A percentile compares a stretch with the other conserved stretches of the same genome.
Conservation (phyloP, 2,797 vertebrate genomes). For the Gobionotothen gibberifrons region DNA sequence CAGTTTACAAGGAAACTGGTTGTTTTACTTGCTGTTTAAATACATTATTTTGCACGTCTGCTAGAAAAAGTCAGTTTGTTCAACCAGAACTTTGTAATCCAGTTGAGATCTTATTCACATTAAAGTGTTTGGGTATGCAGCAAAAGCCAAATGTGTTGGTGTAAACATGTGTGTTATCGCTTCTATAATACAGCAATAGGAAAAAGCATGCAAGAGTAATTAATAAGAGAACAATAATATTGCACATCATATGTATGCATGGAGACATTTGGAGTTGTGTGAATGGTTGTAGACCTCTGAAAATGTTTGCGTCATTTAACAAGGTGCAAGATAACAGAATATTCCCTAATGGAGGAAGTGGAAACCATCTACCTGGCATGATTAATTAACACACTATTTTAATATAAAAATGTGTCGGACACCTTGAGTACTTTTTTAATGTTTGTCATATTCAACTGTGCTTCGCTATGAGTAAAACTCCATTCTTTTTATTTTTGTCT, state of each 20-base stretch:
- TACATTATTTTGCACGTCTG: not conserved
- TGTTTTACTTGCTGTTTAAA: not conserved
- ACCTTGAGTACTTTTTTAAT: not conserved
- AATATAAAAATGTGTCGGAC: not conserved
- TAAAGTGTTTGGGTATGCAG: not conserved
- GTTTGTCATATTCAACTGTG: constrained; percentile 8
- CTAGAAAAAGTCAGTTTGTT: not conserved
- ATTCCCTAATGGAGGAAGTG: not conserved
- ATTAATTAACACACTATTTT: not conserved
- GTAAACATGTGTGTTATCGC: not conserved
- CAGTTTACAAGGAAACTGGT: not conserved
- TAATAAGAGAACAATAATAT: not conserved
- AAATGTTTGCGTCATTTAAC: not conserved
- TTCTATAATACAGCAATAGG: not conserved
- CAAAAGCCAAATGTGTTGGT: not conserved
- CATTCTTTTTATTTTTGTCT: constrained; percentile 59
- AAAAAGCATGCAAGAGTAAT: not conserved
- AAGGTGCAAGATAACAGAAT: not conserved
- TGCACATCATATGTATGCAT: not conserved
- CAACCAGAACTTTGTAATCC: not conserved
- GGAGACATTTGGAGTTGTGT: not conserved
- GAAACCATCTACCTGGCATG: not conserved
- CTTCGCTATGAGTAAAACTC: constrained; percentile 30
- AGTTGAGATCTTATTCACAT: not conserved
- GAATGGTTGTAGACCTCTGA: not conserved